phyloP scores from a whole-genome alignment of 2,888 invertebrate species.

The Morpho helenor region DNA sequence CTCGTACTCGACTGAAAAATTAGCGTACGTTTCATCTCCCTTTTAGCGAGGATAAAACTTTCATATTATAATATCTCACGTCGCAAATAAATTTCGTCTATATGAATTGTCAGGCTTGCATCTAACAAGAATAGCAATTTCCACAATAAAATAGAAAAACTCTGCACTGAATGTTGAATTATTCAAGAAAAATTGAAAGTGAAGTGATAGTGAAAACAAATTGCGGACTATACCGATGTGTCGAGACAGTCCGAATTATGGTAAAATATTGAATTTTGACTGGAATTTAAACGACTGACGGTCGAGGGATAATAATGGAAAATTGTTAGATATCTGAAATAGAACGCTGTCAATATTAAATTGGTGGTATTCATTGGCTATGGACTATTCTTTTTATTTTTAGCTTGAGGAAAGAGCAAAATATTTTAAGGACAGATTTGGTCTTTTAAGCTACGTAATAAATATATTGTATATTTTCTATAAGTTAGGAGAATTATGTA shows the following conservation, averaged over 20 bases:
- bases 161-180: constrained; percentile 51
- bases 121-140: constrained; percentile 38
- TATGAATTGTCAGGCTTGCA: constrained; percentile 32
- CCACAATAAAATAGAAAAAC: constrained; percentile 51
- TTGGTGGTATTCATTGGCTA: no score
- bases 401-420: no score
- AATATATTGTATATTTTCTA: no score
- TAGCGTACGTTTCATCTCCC: no score
- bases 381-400: no score
- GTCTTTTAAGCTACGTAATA: no score
- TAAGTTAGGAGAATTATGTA: no score
- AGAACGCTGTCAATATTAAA: no score
- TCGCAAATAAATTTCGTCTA: constrained; percentile 12
- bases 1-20: no score
- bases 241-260: constrained; percentile 61
- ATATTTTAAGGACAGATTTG: no score
- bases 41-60: neutral
- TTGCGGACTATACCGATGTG: constrained; percentile 50
- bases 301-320: constrained; percentile 1
- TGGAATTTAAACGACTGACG: constrained; percentile 22
- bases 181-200: constrained; percentile 70
- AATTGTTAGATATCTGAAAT: neutral
- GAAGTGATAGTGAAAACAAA: constrained; percentile 53
- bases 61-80: neutral
- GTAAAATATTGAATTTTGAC: constrained; percentile 56